These are phyloP conservation scores for Ophioninae sp. DNA, from an alignment of 2,888 invertebrate genomes.

Conservation along the genomic window DNA sequence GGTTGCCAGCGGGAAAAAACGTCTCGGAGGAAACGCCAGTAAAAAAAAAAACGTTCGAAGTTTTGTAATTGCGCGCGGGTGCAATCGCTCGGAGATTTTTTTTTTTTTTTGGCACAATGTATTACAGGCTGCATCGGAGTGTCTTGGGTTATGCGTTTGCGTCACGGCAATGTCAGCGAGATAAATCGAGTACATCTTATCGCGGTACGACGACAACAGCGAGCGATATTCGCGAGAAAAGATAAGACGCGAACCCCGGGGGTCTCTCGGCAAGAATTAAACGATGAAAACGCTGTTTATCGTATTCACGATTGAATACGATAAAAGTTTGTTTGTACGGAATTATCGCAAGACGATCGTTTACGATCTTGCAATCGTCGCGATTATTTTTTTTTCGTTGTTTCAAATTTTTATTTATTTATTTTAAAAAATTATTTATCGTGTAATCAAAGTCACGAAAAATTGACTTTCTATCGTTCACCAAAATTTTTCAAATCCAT, in stretches of 20 bases:
- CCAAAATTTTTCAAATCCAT: too few relatives aligned
- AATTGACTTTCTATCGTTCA: too few relatives aligned
- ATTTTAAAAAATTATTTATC: too few relatives aligned
- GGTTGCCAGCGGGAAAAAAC: too few relatives aligned
- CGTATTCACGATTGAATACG: neutral
- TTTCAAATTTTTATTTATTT: too few relatives aligned
- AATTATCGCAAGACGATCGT: neutral
- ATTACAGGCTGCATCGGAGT: neutral
- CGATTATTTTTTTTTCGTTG: too few relatives aligned
- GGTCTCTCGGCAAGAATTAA: constrained; percentile 32
- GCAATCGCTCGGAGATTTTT: too few relatives aligned
- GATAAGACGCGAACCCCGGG: constrained; percentile 64
- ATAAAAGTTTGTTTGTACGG: neutral
- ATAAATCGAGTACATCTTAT: constrained; percentile 47
- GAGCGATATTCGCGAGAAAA: neutral
- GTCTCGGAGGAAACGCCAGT: neutral
- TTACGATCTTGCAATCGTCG: neutral
- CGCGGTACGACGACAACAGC: constrained; percentile 2
- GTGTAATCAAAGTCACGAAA: too few relatives aligned
- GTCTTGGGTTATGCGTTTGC: neutral
- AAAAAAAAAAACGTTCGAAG: neutral
- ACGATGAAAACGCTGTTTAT: constrained; percentile 6
- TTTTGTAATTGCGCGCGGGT: too few relatives aligned
- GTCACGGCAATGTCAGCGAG: constrained; percentile 1
- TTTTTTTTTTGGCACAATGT: neutral